Evolutionary conservation across 2,888 invertebrate species (phyloP).

Genomic region (Tipula lateralis): DNA sequence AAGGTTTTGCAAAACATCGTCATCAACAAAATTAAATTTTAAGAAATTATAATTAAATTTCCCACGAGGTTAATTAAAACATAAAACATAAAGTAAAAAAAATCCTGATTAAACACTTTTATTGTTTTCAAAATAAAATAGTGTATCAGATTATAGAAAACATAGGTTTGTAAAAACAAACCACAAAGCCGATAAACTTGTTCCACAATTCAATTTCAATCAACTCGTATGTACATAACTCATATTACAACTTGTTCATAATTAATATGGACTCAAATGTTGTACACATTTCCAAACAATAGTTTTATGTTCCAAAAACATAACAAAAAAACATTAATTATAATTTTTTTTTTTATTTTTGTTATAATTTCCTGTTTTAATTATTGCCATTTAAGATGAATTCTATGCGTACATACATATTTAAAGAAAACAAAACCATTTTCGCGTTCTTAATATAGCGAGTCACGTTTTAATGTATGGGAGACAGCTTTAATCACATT

Average conservation of each 20-base stretch:
- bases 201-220: background rate
- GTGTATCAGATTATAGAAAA: background rate
- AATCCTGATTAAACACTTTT: background rate
- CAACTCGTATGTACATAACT: background rate
- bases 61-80: background rate
- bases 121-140: background rate
- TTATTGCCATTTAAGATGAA: background rate
- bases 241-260: background rate
- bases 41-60: too few species aligned
- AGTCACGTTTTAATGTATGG: background rate
- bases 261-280: background rate
- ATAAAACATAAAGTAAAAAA: background rate
- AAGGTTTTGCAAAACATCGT: too few species aligned
- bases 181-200: slow-evolving; percentile 11
- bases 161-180: background rate
- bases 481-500: background rate
- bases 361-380: slow-evolving; percentile 2
- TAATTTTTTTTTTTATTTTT: background rate
- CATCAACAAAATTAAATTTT: too few species aligned
- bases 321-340: background rate
- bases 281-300: background rate
- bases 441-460: background rate
- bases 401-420: background rate
- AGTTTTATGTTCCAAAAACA: background rate
- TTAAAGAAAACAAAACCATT: background rate